Percentiles rank a stretch among this genome's conserved stretches.
These are phyloP conservation scores for Percopsis omiscomaycus DNA, from an alignment of 2,797 vertebrate species.

Conservation along the genomic window DNA sequence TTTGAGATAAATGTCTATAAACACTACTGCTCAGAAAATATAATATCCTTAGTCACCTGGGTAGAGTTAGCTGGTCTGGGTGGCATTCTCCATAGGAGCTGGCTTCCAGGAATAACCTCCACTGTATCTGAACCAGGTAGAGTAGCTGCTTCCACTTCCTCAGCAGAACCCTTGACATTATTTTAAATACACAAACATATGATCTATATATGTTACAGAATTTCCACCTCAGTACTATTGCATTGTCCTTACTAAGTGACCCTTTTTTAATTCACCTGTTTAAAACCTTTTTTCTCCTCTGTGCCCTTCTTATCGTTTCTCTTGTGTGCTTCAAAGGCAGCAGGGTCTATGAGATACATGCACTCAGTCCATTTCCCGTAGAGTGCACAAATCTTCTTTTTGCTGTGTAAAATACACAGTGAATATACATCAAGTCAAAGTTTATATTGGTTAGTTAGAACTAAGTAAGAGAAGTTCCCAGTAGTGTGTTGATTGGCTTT, in stretches of 20 bases:
- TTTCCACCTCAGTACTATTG: not conserved
- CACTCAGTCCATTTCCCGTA: slow-evolving; percentile 98
- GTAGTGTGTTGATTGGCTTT: too few relatives aligned
- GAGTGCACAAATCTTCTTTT: slow-evolving; percentile 90
- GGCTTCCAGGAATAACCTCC: slow-evolving; percentile 88
- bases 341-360: slow-evolving; percentile 85
- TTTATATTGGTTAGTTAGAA: too few relatives aligned
- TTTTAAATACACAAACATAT: too few relatives aligned
- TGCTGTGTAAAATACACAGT: slow-evolving; percentile 73
- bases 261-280: slow-evolving; percentile 77
- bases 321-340: slow-evolving; percentile 87
- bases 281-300: slow-evolving; percentile 87
- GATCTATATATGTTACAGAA: too few relatives aligned
- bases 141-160: slow-evolving; percentile 85
- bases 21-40: not conserved
- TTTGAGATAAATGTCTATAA: not conserved
- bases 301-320: slow-evolving; percentile 87
- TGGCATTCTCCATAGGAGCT: slow-evolving; percentile 90
- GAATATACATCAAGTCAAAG: not conserved
- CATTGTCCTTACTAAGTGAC: not conserved
- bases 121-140: slow-evolving; percentile 88
- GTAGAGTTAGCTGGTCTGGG: slow-evolving; percentile 90
- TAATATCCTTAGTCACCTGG: slow-evolving; percentile 75
- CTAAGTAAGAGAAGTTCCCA: too few relatives aligned
- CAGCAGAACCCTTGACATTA: slow-evolving; percentile 67